Conservation (phyloP, 2,888 invertebrate genomes). For the Campaea margaritaria region DNA sequence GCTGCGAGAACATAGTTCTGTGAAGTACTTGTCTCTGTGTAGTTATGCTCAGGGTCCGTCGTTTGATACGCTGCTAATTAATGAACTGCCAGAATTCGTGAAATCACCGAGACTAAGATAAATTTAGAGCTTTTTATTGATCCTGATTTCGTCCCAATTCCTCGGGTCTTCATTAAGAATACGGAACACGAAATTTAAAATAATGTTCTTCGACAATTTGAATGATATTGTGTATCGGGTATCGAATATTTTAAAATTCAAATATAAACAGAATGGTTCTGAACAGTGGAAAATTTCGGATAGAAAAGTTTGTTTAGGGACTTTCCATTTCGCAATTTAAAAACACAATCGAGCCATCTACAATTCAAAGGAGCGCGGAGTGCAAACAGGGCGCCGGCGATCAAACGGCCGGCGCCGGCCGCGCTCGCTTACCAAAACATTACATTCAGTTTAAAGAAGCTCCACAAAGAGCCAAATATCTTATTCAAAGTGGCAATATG, state of each 20-base stretch:
- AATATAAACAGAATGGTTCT: background rate
- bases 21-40: no score
- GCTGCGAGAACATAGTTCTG: background rate
- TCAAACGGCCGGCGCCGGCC: conserved; percentile 21
- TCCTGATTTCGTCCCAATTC: no score
- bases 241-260: background rate
- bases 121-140: no score
- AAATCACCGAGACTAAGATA: no score
- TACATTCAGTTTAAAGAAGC: conserved; percentile 51
- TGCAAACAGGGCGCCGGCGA: conserved; percentile 22
- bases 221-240: no score
- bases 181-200: no score
- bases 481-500: conserved; percentile 80
- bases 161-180: no score
- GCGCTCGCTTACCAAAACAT: conserved; percentile 51
- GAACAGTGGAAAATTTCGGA: background rate
- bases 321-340: conserved; percentile 13
- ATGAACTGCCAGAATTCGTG: no score
- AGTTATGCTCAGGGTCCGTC: no score
- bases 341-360: conserved; percentile 29
- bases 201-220: no score
- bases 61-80: no score
- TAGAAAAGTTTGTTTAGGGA: conserved; percentile 13
- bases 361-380: conserved; percentile 27
- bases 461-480: conserved; percentile 63